Percentiles rank a stretch among this genome's conserved stretches.
These are phyloP conservation scores for Hemibagrus guttatus DNA, from an alignment of 2,797 vertebrate species.

Conservation along the genomic window DNA sequence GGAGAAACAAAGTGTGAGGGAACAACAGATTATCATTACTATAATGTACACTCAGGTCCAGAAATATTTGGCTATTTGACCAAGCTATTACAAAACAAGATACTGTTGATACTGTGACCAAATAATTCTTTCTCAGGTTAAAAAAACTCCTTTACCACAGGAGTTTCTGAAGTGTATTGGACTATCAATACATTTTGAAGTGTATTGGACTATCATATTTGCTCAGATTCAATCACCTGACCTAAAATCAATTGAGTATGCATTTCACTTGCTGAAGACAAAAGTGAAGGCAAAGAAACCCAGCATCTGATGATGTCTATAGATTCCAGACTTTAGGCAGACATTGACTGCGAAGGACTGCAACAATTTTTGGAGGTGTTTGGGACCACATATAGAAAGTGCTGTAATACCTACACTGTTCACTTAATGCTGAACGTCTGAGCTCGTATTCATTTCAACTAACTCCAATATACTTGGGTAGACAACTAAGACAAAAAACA, in stretches of 20 bases:
- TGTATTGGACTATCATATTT: background rate
- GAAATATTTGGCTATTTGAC: background rate
- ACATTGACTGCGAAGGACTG: background rate
- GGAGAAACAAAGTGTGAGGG: background rate
- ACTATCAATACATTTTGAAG: no score
- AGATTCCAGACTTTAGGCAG: background rate
- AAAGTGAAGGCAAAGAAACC: background rate
- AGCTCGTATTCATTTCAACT: background rate
- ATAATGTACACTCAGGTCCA: background rate
- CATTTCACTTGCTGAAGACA: background rate
- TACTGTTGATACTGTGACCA: no score
- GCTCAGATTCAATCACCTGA: background rate
- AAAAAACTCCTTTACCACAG: background rate
- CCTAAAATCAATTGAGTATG: background rate
- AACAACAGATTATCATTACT: background rate
- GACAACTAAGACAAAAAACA: background rate
- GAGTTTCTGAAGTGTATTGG: no score
- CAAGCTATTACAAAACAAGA: background rate
- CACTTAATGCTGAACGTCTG: background rate
- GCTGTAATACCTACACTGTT: background rate
- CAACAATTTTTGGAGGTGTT: background rate
- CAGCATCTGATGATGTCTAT: background rate
- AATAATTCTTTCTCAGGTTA: background rate
- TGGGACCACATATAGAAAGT: background rate
- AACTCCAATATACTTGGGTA: background rate